Evolutionary conservation across 1,140 invertebrate genomes (phyloP).

Genomic region (Bombyx mandarina): DNA sequence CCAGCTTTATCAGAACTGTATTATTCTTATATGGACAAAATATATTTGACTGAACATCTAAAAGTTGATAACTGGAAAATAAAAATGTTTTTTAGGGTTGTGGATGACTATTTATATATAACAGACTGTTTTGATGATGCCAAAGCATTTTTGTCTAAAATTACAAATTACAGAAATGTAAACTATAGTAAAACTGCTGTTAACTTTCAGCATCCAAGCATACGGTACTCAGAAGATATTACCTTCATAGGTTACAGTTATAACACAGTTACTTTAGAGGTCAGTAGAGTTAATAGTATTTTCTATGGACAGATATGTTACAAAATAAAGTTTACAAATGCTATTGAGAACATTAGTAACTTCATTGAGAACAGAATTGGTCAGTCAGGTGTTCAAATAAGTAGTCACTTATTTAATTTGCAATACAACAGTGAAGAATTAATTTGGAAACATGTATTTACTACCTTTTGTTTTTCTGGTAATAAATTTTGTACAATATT

Average conservation of each 20-base stretch:
- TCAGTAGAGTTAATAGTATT: slow-evolving; percentile 47
- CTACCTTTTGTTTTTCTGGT: slow-evolving; percentile 57
- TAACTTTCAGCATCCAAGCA: slow-evolving; percentile 45
- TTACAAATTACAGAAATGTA: slow-evolving; percentile 55
- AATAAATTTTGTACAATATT: slow-evolving; percentile 69
- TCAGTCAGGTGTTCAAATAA: slow-evolving; percentile 57
- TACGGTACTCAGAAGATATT: slow-evolving; percentile 40
- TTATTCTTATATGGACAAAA: slow-evolving; percentile 51
- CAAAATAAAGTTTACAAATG: slow-evolving; percentile 55
- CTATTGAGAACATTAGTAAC: slow-evolving; percentile 35
- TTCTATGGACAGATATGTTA: slow-evolving; percentile 61
- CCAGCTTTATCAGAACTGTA: slow-evolving; percentile 65
- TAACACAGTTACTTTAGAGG: slow-evolving; percentile 46
- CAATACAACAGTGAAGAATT: slow-evolving; percentile 45
- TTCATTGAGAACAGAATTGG: slow-evolving; percentile 61
- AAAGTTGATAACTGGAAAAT: slow-evolving; percentile 23
- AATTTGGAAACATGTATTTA: slow-evolving; percentile 59
- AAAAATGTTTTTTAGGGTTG: slow-evolving; percentile 53
- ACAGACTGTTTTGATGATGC: slow-evolving; percentile 55
- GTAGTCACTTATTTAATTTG: slow-evolving; percentile 55
- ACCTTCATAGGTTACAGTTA: slow-evolving; percentile 58
- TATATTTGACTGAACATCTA: slow-evolving; percentile 44
- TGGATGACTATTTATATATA: slow-evolving; percentile 67
- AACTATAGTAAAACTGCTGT: slow-evolving; percentile 58
- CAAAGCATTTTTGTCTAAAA: slow-evolving; percentile 40